These are phyloP conservation scores for Ceraclea dissimilis DNA, from an alignment of 2,888 invertebrate genomes.

Conservation along the genomic window DNA sequence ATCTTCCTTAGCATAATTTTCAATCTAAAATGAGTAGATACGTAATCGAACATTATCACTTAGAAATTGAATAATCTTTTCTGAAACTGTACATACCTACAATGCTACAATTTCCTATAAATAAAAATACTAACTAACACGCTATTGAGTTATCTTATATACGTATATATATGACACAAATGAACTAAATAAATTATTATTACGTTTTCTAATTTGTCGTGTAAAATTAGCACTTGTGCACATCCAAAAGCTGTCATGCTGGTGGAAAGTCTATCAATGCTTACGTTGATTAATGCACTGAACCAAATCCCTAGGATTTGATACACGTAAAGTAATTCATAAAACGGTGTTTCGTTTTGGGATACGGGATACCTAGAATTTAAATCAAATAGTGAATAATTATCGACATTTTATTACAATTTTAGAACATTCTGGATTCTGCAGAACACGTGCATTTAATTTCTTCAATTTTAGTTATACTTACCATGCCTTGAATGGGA, in stretches of 20 bases:
- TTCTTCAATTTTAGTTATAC: too few species aligned
- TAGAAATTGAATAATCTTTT: too few species aligned
- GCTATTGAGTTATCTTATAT: too few species aligned
- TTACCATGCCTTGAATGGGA: constrained; percentile 26
- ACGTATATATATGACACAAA: neutral
- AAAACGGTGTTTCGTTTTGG: constrained; percentile 17
- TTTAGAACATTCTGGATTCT: neutral
- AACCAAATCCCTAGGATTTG: constrained; percentile 23
- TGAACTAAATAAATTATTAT: neutral
- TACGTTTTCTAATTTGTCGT: constrained; percentile 38
- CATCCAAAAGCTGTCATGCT: constrained; percentile 41
- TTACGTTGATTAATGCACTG: constrained; percentile 33
- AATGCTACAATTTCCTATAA: neutral
- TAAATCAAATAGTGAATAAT: neutral
- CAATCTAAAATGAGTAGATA: constrained; percentile 10
- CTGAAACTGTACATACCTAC: too few species aligned
- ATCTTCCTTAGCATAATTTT: constrained; percentile 13
- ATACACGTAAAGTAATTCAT: constrained; percentile 22
- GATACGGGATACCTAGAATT: constrained; percentile 23
- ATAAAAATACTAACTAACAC: too few species aligned
- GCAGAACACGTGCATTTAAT: neutral
- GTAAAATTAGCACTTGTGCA: constrained; percentile 39
- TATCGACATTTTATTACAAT: neutral
- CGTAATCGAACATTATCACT: too few species aligned
- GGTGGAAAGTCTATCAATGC: constrained; percentile 38